Conservation (phyloP, 2,888 invertebrate genomes). For the Diploptera punctata region DNA sequence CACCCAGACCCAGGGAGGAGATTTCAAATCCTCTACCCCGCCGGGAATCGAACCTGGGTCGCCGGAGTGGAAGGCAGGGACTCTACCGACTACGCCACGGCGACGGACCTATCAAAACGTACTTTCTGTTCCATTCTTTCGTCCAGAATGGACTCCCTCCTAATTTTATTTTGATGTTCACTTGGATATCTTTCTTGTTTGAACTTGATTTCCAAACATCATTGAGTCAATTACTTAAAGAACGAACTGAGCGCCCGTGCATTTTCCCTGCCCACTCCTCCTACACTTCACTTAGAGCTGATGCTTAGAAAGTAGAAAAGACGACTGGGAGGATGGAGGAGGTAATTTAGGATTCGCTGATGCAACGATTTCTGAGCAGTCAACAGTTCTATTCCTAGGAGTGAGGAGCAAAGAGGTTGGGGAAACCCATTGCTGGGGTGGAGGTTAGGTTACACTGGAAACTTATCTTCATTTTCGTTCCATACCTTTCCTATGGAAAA, state of each 20-base stretch:
- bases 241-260: not conserved
- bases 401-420: not conserved
- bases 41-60: too few relatives aligned
- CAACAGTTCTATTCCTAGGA: conserved; percentile 26
- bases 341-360: conserved; percentile 39
- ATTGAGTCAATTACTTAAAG: conserved; percentile 27
- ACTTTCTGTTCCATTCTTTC: too few relatives aligned
- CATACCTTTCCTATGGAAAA: not conserved
- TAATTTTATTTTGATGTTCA: too few relatives aligned
- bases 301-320: conserved; percentile 12
- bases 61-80: too few relatives aligned
- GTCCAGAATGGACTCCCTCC: too few relatives aligned
- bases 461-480: conserved; percentile 19
- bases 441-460: conserved; percentile 2
- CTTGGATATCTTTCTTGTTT: conserved; percentile 14
- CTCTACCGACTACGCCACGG: too few relatives aligned
- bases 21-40: too few relatives aligned
- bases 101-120: too few relatives aligned
- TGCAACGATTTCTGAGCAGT: conserved; percentile 36
- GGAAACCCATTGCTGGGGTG: not conserved
- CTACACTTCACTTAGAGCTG: conserved; percentile 2
- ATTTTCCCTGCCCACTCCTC: not conserved
- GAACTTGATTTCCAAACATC: conserved; percentile 21
- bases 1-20: too few relatives aligned
- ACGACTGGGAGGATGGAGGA: conserved; percentile 14